Evolutionary conservation across 1,140 invertebrate species (phyloP), one percentile per base, ranked within the genome.

Genomic region (Drosophila navojoa): DNA sequence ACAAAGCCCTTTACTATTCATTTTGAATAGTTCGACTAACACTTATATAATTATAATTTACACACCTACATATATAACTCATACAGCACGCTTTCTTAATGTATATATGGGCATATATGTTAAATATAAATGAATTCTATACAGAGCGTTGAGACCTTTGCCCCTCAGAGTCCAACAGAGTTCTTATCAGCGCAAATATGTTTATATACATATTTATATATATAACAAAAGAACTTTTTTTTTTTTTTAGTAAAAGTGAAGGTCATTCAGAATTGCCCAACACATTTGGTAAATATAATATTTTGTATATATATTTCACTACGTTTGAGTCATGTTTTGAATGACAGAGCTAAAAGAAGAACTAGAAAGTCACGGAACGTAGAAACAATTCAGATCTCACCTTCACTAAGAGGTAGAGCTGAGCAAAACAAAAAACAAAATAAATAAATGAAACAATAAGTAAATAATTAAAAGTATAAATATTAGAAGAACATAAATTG

Each of bases 401-500:
- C 16, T 63, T 53, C 19, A 53, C 19, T 42, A 53, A 42, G 47
- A 53, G 35, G 25, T 27, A 19, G 32, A 15, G 13, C 19, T 32
- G 7, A 27, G 38, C 13, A 19, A 29, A 50, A 69, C 19, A 22
- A 71, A 71, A n/a, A n/a, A n/a, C n/a, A n/a, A n/a, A n/a, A n/a
- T n/a, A n/a, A n/a, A 59, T n/a, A 59, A 19, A 19, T 19, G 2
- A 19, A 19, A 35, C 59, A 58, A 29, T 32, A 38, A 55, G n/a
- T 45, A 15, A 15, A 15, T 16, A 6, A 45, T 9, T 3, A 15
- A 7, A 16, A 19, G 16, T 22, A 16, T 40, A 50, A 15, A 55
- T 45, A 53, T 72, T 68, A 72, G 49, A 68, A 60, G 6, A 67
- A 67, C 4, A 13, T 1, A 15, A 52, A 22, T 52, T 38, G 11